Evolutionary conservation across 2,797 vertebrate species (phyloP), one percentile per base, ranked within the genome.

Genomic region (Karalla daura): DNA sequence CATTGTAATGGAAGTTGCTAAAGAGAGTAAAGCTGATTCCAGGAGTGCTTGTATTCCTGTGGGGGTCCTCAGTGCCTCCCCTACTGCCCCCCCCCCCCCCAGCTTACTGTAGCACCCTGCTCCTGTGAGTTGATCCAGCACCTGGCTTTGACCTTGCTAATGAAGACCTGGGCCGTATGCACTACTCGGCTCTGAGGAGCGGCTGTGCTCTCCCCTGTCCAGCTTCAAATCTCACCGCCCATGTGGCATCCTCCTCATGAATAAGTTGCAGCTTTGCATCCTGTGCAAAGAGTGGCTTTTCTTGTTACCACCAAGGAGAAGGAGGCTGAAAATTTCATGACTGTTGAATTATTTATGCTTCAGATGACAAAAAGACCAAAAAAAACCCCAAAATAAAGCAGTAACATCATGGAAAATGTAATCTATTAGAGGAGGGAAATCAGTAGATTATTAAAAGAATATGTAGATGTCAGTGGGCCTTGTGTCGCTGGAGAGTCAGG

Each of bases 261-360:
- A 91, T 93, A 89, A 89, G 63, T 86, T 65, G 87, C 74, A 70
- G 74, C 76, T 78, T 78, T 82, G 86, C 83, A 80, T 88, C 86
- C 86, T 80, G 75, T 75, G 80, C 83, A 68, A 69, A 83, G 81
- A 93, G 92, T 93, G 87, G 67, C 83, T 92, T 93, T 92, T 86
- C 90, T 91, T 93, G 91, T 93, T 92, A 83, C 76, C 56, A 50
- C 68, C 5, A 27, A 81, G 78, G 83, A 74, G 77, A 63, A 81
- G 67, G 61, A 70, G 71, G 24, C 63, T 92, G 32, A 90, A 91
- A 88, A 53, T 89, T 86, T 89, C 25, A 91, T 89, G 73, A 70
- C 30, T 33, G 45, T 30, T 93, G 52, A 91, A 91, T 91, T 89
- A 92, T 93, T 91, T 27, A 92, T 17, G 7, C 5, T 18, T 86